Base-by-base conservation (phyloP, 2,888 invertebrate species). In the Mycogona germanica region DNA sequence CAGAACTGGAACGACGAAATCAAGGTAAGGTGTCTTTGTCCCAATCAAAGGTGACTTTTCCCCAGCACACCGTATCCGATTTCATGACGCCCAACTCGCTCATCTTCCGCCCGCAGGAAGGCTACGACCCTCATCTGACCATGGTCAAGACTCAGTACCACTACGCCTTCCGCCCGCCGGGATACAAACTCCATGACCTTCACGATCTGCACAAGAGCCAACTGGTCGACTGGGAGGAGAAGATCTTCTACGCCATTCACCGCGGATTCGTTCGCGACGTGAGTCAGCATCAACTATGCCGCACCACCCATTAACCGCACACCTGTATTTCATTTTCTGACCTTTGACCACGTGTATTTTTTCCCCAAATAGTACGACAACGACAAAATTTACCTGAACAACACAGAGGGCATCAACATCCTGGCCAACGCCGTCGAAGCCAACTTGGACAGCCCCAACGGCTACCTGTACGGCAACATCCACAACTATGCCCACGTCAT, bases 151-250 rank as follows among this genome's bases (percentile, higher is more conserved):
- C 48, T 30, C 30, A 32, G n/a, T 47, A 47, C 25, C 29, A 30
- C n/a, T 47, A 47, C 32, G 48, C 48, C 17, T 47, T 23, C 48
- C 7, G 48, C 17, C 48, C 48, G 12, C 30, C 29, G 30, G 21
- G 32, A 6, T 7, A 9, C 7, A 30, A 9, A 9, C n/a, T 47
- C 9, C 28, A 32, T 9, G 48, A 47, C 21, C 25, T 47, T 19
- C 12, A 19, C 7, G 32, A 28, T 12, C 19, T 47, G 7, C 30
- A 29, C 12, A 47, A 30, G 30, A 47, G 30, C 48, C 29, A 30
- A 30, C 29, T 88, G 67, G 81, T 81, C 64, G 75, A 80, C 55
- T 87, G 85, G 85, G 74, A 82, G 38, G 81, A 82, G 64, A 76
- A 84, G 40, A 78, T 87, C 62, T 74, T 76, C 57, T 77, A 79